Percentiles rank a stretch among this genome's conserved stretches.
Conservation (phyloP, 2,797 vertebrate species). For the Tiaroga cobitis region DNA sequence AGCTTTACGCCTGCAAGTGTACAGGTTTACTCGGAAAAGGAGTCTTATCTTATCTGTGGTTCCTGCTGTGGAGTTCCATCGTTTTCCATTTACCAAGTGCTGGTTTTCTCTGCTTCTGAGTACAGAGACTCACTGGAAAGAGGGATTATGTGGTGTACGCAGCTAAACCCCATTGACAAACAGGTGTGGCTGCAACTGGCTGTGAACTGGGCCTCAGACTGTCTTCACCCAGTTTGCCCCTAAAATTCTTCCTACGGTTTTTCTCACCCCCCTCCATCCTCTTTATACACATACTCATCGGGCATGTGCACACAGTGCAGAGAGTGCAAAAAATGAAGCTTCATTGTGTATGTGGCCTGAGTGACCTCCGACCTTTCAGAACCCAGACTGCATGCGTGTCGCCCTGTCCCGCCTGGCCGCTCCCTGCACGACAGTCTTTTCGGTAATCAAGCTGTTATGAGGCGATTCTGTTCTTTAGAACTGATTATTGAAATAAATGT, state of each 20-base stretch:
- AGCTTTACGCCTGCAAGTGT: constrained; percentile 29
- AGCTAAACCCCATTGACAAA: constrained; percentile 56
- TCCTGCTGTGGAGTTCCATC: constrained; percentile 44
- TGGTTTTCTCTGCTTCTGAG: constrained; percentile 24
- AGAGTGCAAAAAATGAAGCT: not conserved
- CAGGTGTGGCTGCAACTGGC: constrained; percentile 59
- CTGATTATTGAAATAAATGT: not conserved
- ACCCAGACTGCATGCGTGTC: constrained; percentile 1
- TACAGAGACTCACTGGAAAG: constrained; percentile 12
- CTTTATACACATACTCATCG: not conserved
- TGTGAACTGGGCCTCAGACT: constrained; percentile 45
- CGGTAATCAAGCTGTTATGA: not conserved
- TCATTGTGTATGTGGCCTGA: not conserved
- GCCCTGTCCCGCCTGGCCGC: not conserved
- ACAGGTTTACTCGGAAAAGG: constrained; percentile 50
- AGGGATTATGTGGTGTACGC: constrained; percentile 22
- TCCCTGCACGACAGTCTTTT: constrained; percentile 17
- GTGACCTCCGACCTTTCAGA: constrained; percentile 6
- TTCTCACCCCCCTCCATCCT: not conserved
- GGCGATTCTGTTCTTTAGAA: constrained; percentile 7
- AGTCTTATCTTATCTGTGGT: constrained; percentile 58
- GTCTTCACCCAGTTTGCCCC: constrained; percentile 40
- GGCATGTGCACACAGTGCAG: not conserved
- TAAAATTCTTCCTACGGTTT: constrained; percentile 26
- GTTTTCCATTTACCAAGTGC: constrained; percentile 43